Percentiles rank a stretch among this genome's conserved stretches.
These are phyloP conservation scores for Drosophila neotestacea DNA, from an alignment of 2,888 invertebrate species.

Conservation along the genomic window DNA sequence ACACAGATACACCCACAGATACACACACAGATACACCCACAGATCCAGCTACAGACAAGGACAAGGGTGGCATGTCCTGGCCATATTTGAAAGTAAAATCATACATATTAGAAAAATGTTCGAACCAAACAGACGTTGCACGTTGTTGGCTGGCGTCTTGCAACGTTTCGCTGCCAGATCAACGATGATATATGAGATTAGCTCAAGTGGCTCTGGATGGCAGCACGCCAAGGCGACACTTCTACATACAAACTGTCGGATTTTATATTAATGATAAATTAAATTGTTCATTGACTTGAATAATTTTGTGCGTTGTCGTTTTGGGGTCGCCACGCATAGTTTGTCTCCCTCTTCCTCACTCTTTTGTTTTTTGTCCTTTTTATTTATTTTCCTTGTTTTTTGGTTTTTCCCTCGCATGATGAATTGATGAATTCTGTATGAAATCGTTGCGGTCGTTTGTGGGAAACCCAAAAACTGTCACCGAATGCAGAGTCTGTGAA, in stretches of 20 bases:
- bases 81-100: constrained; percentile 79
- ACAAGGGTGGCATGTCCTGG: constrained; percentile 37
- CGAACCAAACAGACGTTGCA: constrained; percentile 41
- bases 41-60: constrained; percentile 23
- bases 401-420: constrained; percentile 44
- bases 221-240: constrained; percentile 77
- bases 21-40: not conserved
- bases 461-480: constrained; percentile 30
- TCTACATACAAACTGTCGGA: constrained; percentile 67
- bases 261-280: constrained; percentile 82
- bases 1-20: constrained; percentile 2
- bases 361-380: not conserved
- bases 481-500: constrained; percentile 1
- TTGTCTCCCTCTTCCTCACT: constrained; percentile 23
- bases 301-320: constrained; percentile 76
- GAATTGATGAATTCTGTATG: constrained; percentile 67
- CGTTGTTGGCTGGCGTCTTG: constrained; percentile 7
- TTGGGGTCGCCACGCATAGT: constrained; percentile 63
- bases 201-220: constrained; percentile 72
- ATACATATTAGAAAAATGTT: constrained; percentile 72
- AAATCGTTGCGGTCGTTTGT: constrained; percentile 25
- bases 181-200: constrained; percentile 80
- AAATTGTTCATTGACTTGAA: constrained; percentile 82
- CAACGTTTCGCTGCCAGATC: constrained; percentile 52
- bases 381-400: constrained; percentile 9